Evolutionary conservation across 1,140 invertebrate genomes (phyloP).

Genomic region (Adelges cooleyi): DNA sequence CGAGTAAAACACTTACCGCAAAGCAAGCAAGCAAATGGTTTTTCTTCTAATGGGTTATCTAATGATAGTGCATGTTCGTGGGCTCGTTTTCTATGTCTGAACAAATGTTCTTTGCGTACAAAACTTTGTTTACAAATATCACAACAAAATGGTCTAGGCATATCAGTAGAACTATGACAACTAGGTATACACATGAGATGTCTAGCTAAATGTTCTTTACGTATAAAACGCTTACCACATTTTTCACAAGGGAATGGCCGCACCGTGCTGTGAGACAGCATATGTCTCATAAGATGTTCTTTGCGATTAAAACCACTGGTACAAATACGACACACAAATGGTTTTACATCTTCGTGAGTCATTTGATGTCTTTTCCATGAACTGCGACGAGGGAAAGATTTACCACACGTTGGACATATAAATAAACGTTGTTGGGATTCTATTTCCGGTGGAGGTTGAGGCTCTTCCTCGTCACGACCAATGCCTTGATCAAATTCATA

Average conservation of each 20-base stretch:
- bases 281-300: constrained; percentile 29
- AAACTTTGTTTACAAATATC: constrained; percentile 35
- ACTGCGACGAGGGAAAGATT: constrained; percentile 35
- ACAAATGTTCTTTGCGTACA: constrained; percentile 34
- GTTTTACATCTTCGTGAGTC: constrained; percentile 39
- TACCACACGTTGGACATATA: constrained; percentile 35
- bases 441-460: constrained; percentile 6
- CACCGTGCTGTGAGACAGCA: constrained; percentile 28
- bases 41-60: constrained; percentile 31
- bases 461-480: constrained; percentile 30
- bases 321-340: constrained; percentile 39
- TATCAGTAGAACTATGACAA: constrained; percentile 32
- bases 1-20: constrained; percentile 36
- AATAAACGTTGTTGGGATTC: constrained; percentile 30
- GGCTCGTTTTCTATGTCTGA: constrained; percentile 32
- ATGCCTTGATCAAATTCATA: constrained; percentile 35
- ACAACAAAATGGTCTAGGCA: constrained; percentile 36
- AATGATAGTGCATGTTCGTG: constrained; percentile 30
- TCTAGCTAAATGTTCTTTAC: constrained; percentile 33
- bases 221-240: constrained; percentile 39
- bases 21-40: constrained; percentile 35
- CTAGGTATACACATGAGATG: constrained; percentile 35
- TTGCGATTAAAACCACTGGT: constrained; percentile 38
- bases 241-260: constrained; percentile 36
- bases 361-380: constrained; percentile 35